Base-by-base conservation (phyloP, 2,888 invertebrate species). In the Gymnoscelis rufifasciata region DNA sequence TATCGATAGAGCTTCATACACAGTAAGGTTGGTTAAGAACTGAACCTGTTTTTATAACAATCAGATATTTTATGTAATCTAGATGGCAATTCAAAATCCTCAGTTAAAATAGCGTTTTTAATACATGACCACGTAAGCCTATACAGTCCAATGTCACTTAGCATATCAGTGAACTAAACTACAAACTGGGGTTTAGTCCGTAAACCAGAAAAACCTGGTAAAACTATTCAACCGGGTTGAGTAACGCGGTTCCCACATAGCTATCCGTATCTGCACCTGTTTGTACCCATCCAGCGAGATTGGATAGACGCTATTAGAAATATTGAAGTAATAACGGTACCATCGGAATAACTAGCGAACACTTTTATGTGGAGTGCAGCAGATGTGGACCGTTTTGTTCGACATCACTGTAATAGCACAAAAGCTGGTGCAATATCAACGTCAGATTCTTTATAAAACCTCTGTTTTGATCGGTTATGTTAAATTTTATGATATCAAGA, bases 271-370 rank as follows among this genome's bases (percentile, higher is more conserved):
- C n/a, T n/a, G 31, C 31, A 38, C 31, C 19, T 30, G 38, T 42
- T 40, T 51, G 43, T 43, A 13, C 60, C 68, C 64, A 71, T 71
- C 57, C 58, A 54, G 56, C 63, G 66, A 74, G 76, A 79, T 79
- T 78, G 78, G 73, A 78, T 78, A 59, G 73, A 43, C 51, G 70
- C 77, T 69, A 78, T 80, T 78, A 78, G 69, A 79, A 76, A 74
- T 75, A 76, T 78, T 72, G 74, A 66, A 71, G 69, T 68, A 64
- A 73, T 77, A 78, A 68, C 72, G 60, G 61, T 61, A 65, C 62
- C 54, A 52, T 47, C 29, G 40, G 47, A 47, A 51, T 52, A 49
- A 49, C 50, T 45, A 38, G 38, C 52, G 45, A 49, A 47, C 51
- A 42, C 47, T 46, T 56, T 52, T 53, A 54, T 50, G 49, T 46